Base-by-base conservation (phyloP, 1,140 invertebrate species). In the Armadillidium nasatum region DNA sequence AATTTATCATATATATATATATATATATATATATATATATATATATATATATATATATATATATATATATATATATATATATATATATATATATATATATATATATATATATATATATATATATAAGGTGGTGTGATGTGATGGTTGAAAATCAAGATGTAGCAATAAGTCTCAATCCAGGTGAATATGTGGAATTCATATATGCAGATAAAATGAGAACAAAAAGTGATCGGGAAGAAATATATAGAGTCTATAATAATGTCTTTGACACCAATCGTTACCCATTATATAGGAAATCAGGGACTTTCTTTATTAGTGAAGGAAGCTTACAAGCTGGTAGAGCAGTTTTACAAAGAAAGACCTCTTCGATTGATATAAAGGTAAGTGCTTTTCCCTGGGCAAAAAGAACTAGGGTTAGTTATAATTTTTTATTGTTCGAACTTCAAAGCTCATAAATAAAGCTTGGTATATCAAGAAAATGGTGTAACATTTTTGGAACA, bases 141-240 rank as follows among this genome's bases (percentile, higher is more conserved):
- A 71, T 76, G 72, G 15, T 73, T 10, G 71, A 77, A 69, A 7
- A 71, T 43, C 76, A 76, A 46, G 70, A 71, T n/a, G 76, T 81
- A 81, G 75, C 54, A 68, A 6, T 33, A 33, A 50, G 54, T 1
- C 79, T 80, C 19, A 86, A 89, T 81, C 89, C 90, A 45, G 90
- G 90, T 67, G 87, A 89, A 79, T 90, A 87, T 84, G 88, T 94
- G 0, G 86, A 90, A 77, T 86, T 95, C 73, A 88, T 97, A 68
- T 97, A 95, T 83, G 86, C 88, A 0, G 90, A 92, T 81, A 88
- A 95, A 81, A 93, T 97, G 91, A 87, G 94, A 81, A 92, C 88
- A 54, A 67, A 79, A 0, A 85, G 87, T 78, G 94, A 96, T 84
- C 92, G 91, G 85, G 82, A 87, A 44, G 87, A 86, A 83, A 88